Evolutionary conservation across 2,888 invertebrate species (phyloP), one percentile per base, ranked within the genome.

Genomic region (Drosophila demipolita): DNA sequence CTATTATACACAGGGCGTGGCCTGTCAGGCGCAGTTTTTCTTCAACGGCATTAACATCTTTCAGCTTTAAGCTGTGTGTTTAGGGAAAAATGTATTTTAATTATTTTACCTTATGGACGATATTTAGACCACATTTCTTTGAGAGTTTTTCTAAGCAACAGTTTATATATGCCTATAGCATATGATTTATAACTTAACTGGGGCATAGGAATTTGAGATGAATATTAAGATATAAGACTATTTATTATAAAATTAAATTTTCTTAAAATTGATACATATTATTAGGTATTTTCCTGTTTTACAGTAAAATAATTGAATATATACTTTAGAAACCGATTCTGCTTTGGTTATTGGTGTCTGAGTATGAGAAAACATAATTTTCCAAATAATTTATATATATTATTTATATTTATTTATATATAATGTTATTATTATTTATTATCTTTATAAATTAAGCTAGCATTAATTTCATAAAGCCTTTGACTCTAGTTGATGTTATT

Each of bases 1-100:
- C 29, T 12, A 29, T 40, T 33, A 50, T 35, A 23, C 32, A 11
- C 33, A 57, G 79, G 79, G 79, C 67, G 79, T 74, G 74, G 69
- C 65, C 20, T 42, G 55, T 40, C 32, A n/a, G 3, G 12, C 54
- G 17, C 20, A 3, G 5, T n/a, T 2, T 38, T 26, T 45, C 23
- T 23, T 20, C 8, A 45, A n/a, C 15, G 26, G 45, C 15, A 45
- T 45, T 45, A 45, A 45, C 45, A 23, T 45, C 15, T 15, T 15
- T 23, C 8, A 53, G 52, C 77, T 75, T 75, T 23, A 71, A 75
- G 59, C 52, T 70, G n/a, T 45, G 1, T 15, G n/a, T 50, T 50
- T n/a, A 12, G 11, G 26, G 1, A 49, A 29, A 17, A 29, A 26
- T 8, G 15, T 33, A 26, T 52, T 52, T 20, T 8, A 52, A 23